Conservation (phyloP, 1,140 invertebrate species). For the Aleiodes sp. region DNA sequence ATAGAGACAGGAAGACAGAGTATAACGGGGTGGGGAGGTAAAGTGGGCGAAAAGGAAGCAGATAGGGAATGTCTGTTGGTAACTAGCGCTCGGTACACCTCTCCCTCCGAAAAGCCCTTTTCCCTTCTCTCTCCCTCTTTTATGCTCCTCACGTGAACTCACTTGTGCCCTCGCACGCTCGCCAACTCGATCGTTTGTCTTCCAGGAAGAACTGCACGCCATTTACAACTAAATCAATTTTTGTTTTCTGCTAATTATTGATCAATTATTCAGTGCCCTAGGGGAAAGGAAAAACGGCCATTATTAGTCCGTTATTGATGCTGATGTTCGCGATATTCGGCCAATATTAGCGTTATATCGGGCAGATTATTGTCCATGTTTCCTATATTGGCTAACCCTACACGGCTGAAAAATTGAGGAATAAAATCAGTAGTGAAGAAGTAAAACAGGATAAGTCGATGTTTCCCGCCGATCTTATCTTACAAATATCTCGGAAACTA, state of each 20-base stretch:
- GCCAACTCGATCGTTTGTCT: constrained; percentile 29
- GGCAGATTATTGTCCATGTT: too few species aligned
- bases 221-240: constrained; percentile 25
- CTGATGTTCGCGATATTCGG: too few species aligned
- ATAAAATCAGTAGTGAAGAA: too few species aligned
- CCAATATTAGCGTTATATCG: too few species aligned
- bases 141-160: constrained; percentile 4
- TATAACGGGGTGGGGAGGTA: not conserved
- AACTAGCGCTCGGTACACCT: constrained; percentile 14
- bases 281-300: too few species aligned
- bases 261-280: constrained; percentile 9
- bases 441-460: too few species aligned
- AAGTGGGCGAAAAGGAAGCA: constrained; percentile 13
- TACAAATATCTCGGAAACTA: too few species aligned
- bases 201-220: constrained; percentile 24
- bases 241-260: not conserved
- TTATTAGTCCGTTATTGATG: too few species aligned
- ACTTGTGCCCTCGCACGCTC: constrained; percentile 10
- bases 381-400: too few species aligned
- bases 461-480: too few species aligned
- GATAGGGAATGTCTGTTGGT: constrained; percentile 25
- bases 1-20: not conserved
- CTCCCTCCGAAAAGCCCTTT: not conserved
- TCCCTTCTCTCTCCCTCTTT: not conserved
- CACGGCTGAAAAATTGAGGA: too few species aligned